These are phyloP conservation scores for Mellivora capensis DNA, from an alignment of 2,113 vertebrate species.

Conservation along the genomic window DNA sequence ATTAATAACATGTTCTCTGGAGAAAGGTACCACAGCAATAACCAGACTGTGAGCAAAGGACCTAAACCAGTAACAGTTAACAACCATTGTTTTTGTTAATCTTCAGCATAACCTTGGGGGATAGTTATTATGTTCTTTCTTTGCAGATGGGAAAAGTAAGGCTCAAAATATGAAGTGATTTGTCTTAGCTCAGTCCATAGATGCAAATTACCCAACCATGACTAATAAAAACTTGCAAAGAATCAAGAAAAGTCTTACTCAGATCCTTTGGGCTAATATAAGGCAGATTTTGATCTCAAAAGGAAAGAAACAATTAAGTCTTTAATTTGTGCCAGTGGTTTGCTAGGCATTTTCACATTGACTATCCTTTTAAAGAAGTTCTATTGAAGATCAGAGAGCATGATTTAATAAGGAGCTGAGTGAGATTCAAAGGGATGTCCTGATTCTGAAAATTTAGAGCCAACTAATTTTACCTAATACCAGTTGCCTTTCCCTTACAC, in stretches of 20 bases:
- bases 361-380: background rate
- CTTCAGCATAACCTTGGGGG: background rate
- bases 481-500: background rate
- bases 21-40: background rate
- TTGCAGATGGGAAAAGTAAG: background rate
- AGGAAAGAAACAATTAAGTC: background rate
- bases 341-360: background rate
- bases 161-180: background rate
- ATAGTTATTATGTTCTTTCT: background rate
- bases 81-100: background rate
- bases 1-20: background rate
- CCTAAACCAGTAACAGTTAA: background rate
- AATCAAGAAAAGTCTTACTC: slow-evolving; percentile 30
- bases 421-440: background rate
- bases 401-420: background rate
- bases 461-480: background rate
- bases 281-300: background rate
- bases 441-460: background rate
- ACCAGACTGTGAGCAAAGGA: background rate
- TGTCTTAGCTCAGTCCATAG: background rate
- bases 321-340: background rate
- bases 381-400: background rate
- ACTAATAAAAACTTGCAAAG: background rate
- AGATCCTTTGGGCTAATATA: background rate
- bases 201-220: background rate